Conservation (phyloP, 1,140 invertebrate species). For the Lepidurus arcticus region DNA sequence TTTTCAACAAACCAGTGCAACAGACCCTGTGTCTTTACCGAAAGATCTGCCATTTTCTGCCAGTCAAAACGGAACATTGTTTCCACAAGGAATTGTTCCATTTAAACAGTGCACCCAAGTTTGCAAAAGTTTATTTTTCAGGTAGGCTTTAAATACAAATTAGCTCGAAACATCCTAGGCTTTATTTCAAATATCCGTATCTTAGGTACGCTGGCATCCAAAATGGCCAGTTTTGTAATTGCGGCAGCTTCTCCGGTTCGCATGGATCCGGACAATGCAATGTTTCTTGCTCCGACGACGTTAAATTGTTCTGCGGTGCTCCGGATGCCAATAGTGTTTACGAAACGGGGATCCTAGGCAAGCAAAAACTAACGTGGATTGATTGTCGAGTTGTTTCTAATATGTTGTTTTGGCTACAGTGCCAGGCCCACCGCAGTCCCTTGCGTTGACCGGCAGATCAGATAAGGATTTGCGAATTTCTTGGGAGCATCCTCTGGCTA, state of each 20-base stretch:
- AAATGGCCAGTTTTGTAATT: conserved; percentile 46
- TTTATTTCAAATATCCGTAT: background rate
- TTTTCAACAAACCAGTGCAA: background rate
- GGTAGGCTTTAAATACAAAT: background rate
- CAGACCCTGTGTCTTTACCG: background rate
- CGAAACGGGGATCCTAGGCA: conserved; percentile 49
- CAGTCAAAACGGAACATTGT: conserved; percentile 3
- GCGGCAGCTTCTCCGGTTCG: conserved; percentile 45
- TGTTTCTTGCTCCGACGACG: conserved; percentile 42
- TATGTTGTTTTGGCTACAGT: conserved; percentile 40
- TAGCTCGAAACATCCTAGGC: background rate
- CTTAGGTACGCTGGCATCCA: conserved; percentile 48
- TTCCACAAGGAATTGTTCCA: background rate
- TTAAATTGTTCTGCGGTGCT: conserved; percentile 45
- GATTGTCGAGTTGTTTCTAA: conserved; percentile 39
- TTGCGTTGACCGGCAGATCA: conserved; percentile 37
- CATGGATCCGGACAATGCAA: conserved; percentile 44
- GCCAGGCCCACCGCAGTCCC: conserved; percentile 37
- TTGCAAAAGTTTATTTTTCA: conserved; percentile 27
- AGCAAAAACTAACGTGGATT: conserved; percentile 39
- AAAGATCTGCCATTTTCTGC: conserved; percentile 14
- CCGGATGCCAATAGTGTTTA: conserved; percentile 47
- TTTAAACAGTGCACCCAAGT: background rate
- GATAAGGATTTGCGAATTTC: conserved; percentile 47
- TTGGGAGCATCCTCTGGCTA: conserved; percentile 54